Conservation (phyloP, 2,113 vertebrate species). For the Salvelinus fontinalis region DNA sequence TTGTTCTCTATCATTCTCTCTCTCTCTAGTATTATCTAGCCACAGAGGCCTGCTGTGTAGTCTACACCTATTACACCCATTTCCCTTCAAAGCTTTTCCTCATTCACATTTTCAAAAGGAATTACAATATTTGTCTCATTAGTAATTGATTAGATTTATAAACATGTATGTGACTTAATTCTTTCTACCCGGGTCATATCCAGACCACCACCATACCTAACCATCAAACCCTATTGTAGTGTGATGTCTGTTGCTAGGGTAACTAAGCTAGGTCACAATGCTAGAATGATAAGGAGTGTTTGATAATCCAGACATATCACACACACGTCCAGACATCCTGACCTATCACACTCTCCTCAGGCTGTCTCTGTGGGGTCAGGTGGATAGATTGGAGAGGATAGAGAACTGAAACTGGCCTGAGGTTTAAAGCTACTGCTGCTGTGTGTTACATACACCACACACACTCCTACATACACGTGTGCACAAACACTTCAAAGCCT, state of each 20-base stretch:
- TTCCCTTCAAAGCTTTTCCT: neutral
- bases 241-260: neutral
- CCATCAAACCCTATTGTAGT: no score
- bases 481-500: constrained; percentile 13
- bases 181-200: neutral
- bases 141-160: no score
- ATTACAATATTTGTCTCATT: no score
- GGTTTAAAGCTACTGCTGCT: constrained; percentile 29
- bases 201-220: neutral
- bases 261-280: no score
- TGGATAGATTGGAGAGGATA: constrained; percentile 37
- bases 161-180: constrained; percentile 9
- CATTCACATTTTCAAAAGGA: neutral
- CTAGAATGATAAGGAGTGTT: no score
- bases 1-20: constrained; percentile 9
- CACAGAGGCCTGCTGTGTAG: no score
- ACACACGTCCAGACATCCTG: no score
- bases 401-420: constrained; percentile 36
- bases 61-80: constrained; percentile 10
- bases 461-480: neutral
- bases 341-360: no score
- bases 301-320: no score
- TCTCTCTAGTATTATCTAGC: neutral
- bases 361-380: no score
- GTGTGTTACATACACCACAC: neutral